These are phyloP conservation scores for Heliornis fulica DNA, from an alignment of 2,113 vertebrate genomes.

Conservation along the genomic window DNA sequence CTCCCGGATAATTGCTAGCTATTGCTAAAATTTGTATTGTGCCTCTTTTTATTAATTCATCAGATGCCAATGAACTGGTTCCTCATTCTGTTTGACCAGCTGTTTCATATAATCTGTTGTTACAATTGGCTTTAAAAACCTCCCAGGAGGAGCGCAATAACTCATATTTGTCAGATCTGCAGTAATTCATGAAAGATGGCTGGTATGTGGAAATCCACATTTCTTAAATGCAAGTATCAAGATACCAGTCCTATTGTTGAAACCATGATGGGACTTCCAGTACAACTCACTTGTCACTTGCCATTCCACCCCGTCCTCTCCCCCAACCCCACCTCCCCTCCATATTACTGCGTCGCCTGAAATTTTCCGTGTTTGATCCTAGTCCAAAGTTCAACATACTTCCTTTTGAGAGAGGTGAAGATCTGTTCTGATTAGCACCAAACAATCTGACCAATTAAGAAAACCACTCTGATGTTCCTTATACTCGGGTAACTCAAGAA, in stretches of 20 bases:
- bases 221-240: slow-evolving; percentile 6
- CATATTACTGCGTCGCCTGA: background rate
- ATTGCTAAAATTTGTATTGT: slow-evolving; percentile 58
- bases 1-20: slow-evolving; percentile 23
- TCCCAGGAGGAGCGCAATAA: slow-evolving; percentile 41
- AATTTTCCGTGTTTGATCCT: background rate
- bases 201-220: slow-evolving; percentile 45
- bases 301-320: too few relatives aligned
- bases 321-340: background rate
- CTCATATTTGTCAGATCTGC: slow-evolving; percentile 36
- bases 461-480: background rate
- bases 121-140: slow-evolving; percentile 52
- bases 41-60: slow-evolving; percentile 61
- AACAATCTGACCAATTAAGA: background rate
- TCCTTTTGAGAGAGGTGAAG: background rate
- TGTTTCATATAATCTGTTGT: slow-evolving; percentile 62
- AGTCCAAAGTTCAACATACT: background rate
- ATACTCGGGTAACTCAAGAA: background rate
- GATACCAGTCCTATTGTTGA: slow-evolving; percentile 16
- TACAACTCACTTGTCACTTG: background rate
- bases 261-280: background rate
- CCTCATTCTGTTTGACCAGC: slow-evolving; percentile 64
- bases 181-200: slow-evolving; percentile 41
- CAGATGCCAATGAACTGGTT: slow-evolving; percentile 53
- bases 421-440: background rate